Evolutionary conservation across 2,888 invertebrate genomes (phyloP).

Genomic region (Harpagoxenus sublaevis): DNA sequence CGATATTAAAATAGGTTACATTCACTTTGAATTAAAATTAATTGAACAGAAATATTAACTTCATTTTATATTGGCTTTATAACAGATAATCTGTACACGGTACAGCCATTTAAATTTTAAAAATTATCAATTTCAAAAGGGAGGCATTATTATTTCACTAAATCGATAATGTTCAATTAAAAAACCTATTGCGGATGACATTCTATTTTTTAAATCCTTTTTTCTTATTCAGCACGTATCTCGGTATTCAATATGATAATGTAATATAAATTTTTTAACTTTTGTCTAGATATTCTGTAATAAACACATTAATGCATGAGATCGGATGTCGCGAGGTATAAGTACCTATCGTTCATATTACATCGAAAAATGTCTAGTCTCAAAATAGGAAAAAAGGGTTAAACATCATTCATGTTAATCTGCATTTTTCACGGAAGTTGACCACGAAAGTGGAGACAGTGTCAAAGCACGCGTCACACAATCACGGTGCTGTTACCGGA

Average conservation of each 20-base stretch:
- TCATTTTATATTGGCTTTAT: conserved; percentile 16
- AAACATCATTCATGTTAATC: neutral
- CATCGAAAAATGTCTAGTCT: neutral
- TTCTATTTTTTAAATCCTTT: neutral
- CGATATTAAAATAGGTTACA: conserved; percentile 26
- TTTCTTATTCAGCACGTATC: neutral
- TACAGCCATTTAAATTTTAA: conserved; percentile 22
- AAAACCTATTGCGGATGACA: neutral
- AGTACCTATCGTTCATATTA: neutral
- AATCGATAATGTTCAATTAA: conserved; percentile 24
- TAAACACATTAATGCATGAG: conserved; percentile 5
- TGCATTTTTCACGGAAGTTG: neutral
- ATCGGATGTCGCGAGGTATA: neutral
- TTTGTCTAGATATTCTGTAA: neutral
- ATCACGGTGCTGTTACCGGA: conserved; percentile 5
- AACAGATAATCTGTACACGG: neutral
- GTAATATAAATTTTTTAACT: neutral
- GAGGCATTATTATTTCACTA: neutral
- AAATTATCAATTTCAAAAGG: conserved; percentile 31
- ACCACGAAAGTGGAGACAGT: neutral
- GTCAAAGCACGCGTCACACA: neutral
- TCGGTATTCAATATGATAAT: neutral
- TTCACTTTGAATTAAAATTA: conserved; percentile 42
- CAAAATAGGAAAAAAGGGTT: neutral
- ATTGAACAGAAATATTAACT: conserved; percentile 29